Conservation (phyloP, 2,113 vertebrate genomes). For the Microtus richardsoni region DNA sequence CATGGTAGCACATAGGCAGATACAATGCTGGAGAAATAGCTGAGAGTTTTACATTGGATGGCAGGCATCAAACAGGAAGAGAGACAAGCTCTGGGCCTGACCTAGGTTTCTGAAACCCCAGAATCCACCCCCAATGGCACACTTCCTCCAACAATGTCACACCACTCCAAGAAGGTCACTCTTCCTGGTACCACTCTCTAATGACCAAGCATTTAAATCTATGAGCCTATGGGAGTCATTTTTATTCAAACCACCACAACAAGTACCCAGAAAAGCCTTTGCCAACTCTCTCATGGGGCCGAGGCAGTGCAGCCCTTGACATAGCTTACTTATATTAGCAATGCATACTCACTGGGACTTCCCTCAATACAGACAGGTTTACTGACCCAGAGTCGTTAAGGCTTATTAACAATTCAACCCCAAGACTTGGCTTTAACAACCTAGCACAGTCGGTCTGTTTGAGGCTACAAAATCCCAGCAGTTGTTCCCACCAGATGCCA, state of each 20-base stretch:
- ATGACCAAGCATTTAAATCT: neutral
- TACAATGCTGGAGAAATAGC: neutral
- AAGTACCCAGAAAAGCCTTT: neutral
- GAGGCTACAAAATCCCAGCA: conserved; percentile 46
- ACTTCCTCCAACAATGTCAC: neutral
- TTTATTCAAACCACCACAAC: neutral
- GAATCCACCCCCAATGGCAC: fast-evolving
- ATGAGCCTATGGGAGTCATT: neutral
- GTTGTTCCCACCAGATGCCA: conserved; percentile 59
- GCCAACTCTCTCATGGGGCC: too few relatives aligned
- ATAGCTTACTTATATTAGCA: neutral
- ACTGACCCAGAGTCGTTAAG: too few relatives aligned
- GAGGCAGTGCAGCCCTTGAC: neutral
- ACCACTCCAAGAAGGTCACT: neutral
- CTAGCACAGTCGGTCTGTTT: neutral
- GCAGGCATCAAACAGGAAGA: neutral
- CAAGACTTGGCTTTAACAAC: neutral
- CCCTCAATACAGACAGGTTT: neutral
- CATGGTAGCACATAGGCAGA: neutral
- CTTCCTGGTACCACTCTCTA: neutral
- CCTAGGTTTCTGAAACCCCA: neutral
- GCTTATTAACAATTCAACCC: conserved; percentile 25
- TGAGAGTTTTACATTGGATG: too few relatives aligned
- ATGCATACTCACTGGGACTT: neutral
- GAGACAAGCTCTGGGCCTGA: neutral